Evolutionary conservation across 2,888 invertebrate genomes (phyloP).

Genomic region (Nemotelus nigrinus): DNA sequence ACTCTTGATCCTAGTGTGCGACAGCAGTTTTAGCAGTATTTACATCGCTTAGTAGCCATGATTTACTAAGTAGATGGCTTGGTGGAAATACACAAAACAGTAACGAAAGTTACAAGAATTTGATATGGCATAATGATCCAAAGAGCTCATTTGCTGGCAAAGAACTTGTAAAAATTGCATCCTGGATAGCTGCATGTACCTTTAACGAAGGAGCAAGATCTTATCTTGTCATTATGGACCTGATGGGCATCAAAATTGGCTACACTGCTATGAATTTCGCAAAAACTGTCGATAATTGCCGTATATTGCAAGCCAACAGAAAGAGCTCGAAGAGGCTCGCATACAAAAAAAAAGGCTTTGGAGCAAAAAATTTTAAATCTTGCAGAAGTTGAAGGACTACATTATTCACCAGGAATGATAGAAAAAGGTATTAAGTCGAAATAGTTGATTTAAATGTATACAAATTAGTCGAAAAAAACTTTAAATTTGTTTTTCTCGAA

Average conservation of each 20-base stretch:
- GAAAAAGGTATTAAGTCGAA: conserved; percentile 12
- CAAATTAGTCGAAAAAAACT: neutral
- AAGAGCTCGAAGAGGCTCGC: neutral
- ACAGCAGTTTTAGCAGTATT: conserved; percentile 7
- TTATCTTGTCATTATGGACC: neutral
- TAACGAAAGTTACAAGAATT: conserved; percentile 13
- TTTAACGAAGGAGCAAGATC: neutral
- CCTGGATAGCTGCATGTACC: conserved; percentile 2
- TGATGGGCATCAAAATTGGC: neutral
- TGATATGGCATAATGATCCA: neutral
- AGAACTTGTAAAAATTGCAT: conserved; percentile 14
- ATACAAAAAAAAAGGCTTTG: conserved; percentile 17
- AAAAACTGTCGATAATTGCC: neutral
- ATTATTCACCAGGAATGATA: conserved; percentile 9
- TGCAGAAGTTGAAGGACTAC: conserved; percentile 2
- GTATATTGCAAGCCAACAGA: conserved; percentile 2
- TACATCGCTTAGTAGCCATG: conserved; percentile 6
- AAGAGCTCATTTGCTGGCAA: conserved; percentile 16
- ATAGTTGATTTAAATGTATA: conserved; percentile 5
- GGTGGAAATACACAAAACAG: conserved; percentile 11
- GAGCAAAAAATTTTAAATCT: conserved; percentile 3
- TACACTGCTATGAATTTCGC: conserved; percentile 14
- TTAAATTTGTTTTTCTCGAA: conserved; percentile 6
- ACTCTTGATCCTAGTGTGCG: neutral
- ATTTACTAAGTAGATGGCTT: neutral